phyloP scores from a whole-genome alignment of 1,140 invertebrate species.

The Oryzaephilus surinamensis region DNA sequence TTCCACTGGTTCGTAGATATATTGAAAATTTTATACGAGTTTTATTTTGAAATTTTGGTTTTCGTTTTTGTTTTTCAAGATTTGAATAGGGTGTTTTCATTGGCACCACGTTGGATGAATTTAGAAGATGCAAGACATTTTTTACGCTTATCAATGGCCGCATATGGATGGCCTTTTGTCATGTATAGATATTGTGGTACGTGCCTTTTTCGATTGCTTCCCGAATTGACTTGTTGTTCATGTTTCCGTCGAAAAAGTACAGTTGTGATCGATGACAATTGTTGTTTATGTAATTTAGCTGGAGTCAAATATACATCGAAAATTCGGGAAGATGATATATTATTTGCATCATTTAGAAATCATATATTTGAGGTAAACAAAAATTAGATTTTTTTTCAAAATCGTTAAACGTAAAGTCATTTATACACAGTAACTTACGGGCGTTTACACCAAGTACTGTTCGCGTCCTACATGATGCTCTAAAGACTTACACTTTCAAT shows the following conservation, averaged over 20 bases:
- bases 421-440: no score
- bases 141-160: slow-evolving; percentile 65
- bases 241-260: slow-evolving; percentile 58
- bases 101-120: slow-evolving; percentile 67
- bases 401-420: no score
- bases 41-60: slow-evolving; percentile 19
- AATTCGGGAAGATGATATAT: slow-evolving; percentile 63
- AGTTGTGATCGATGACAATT: slow-evolving; percentile 74
- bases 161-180: slow-evolving; percentile 87
- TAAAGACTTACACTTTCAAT: no score
- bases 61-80: slow-evolving; percentile 30
- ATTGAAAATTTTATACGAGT: neutral
- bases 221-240: slow-evolving; percentile 60
- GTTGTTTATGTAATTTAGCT: slow-evolving; percentile 78
- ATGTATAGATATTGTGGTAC: slow-evolving; percentile 63
- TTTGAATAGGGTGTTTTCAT: slow-evolving; percentile 47
- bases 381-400: neutral
- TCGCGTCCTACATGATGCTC: no score
- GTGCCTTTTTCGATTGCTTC: slow-evolving; percentile 61
- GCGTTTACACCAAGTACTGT: no score
- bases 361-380: slow-evolving; percentile 63
- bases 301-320: slow-evolving; percentile 69
- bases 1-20: slow-evolving; percentile 48
- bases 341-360: slow-evolving; percentile 82
- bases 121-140: slow-evolving; percentile 64